phyloP scores from a whole-genome alignment of 1,140 invertebrate species.

The Musca vetustissima region DNA sequence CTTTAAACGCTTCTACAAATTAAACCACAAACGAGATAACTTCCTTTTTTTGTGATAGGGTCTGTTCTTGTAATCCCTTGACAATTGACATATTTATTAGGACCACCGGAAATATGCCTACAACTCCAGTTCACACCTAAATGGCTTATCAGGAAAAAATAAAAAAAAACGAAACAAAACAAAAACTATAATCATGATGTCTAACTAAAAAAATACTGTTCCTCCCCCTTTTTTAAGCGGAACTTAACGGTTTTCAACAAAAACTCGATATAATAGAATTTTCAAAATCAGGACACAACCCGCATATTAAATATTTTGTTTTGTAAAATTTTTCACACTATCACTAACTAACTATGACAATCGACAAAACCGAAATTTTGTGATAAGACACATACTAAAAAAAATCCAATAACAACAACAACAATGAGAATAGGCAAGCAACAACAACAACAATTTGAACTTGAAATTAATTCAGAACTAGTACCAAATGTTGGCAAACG shows the following conservation, averaged over 20 bases:
- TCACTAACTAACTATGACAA: too few species aligned
- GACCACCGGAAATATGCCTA: constrained; percentile 4
- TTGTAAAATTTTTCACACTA: background rate
- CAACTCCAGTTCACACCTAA: constrained; percentile 13
- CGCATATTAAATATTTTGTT: background rate
- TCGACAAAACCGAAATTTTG: background rate
- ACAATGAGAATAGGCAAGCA: too few species aligned
- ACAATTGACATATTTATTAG: background rate
- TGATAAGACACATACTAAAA: constrained; percentile 21
- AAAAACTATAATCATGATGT: background rate
- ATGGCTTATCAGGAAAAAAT: background rate
- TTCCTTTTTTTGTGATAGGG: too few species aligned
- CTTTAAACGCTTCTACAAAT: too few species aligned
- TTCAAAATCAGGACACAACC: background rate
- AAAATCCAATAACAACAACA: too few species aligned
- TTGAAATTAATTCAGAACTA: background rate
- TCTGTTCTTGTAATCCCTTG: too few species aligned
- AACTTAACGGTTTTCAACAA: constrained; percentile 13
- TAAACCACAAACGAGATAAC: too few species aligned
- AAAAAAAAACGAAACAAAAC: background rate
- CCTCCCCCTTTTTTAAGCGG: background rate
- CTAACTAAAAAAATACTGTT: too few species aligned
- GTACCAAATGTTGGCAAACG: too few species aligned
- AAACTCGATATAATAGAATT: too few species aligned
- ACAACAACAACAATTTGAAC: too few species aligned